Evolutionary conservation across 2,113 vertebrate genomes (phyloP).

Genomic region (Neomonachus schauinslandi): DNA sequence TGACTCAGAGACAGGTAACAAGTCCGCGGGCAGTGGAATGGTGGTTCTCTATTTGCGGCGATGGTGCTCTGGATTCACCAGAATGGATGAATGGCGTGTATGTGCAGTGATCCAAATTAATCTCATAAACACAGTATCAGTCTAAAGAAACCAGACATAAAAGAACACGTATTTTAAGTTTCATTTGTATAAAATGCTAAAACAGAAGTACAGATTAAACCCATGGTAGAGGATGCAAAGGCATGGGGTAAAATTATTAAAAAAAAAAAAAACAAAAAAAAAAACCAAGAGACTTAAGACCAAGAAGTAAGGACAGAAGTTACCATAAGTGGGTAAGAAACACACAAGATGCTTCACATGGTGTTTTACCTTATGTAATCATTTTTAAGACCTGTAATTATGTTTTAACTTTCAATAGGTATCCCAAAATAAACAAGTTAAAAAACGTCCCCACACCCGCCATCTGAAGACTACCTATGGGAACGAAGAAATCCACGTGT

Average conservation of each 20-base stretch:
- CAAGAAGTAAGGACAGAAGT: too few relatives aligned
- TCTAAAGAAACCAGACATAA: too few relatives aligned
- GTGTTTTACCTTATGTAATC: fast-evolving
- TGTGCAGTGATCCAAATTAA: too few relatives aligned
- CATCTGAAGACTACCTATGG: too few relatives aligned
- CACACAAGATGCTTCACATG: not conserved
- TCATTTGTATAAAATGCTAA: too few relatives aligned
- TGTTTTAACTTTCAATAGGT: not conserved
- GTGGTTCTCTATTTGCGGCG: not conserved
- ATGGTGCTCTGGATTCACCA: fast-evolving
- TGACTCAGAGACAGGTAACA: fast-evolving
- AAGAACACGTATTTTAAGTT: not conserved
- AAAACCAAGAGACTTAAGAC: not conserved
- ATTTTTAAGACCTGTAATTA: too few relatives aligned
- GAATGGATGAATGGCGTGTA: not conserved
- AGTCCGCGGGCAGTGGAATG: not conserved
- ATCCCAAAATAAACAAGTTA: not conserved
- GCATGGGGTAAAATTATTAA: fast-evolving
- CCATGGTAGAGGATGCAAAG: fast-evolving
- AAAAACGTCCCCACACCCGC: not conserved
- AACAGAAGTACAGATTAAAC: not conserved
- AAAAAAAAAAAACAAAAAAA: not conserved
- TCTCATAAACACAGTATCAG: too few relatives aligned
- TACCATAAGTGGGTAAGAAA: not conserved
- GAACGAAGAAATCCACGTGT: not conserved